Evolutionary conservation across 2,797 vertebrate species (phyloP), one percentile per base, ranked within the genome.

Genomic region (Oreochromis mossambicus): DNA sequence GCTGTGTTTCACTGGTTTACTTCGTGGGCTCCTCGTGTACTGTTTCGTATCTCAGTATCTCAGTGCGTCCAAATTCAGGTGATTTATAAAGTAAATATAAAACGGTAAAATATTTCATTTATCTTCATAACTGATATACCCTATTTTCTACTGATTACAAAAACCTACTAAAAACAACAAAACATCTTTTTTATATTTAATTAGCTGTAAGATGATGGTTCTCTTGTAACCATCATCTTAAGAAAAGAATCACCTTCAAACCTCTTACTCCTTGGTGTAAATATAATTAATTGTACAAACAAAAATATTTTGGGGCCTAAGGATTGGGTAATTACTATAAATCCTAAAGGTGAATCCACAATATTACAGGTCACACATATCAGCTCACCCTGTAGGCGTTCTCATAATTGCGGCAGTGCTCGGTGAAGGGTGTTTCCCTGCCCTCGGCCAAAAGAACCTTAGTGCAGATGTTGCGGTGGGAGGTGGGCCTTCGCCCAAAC

Each of bases 391-490:
- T 94, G 94, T 98, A 99, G 87, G 93, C 94, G 85, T 96, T 97
- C 95, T 99, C 98, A 0, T 97, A 98, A 91, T 90, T 97, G 81
- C 96, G 96, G 90, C 98, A 98, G 95, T 98, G 98, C 87, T 97
- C 96, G 0, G 95, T 94, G 32, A 99, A 99, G 5, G 98, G 97
- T 0, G 97, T 97, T 24, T 97, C 97, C 2, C 78, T 90, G 0
- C 97, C 97, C 86, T 98, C 97, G 0, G 97, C 97, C 95, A 98
- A 95, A 75, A 99, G 96, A 79, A 98, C 97, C 87, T 98, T 98
- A 82, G 98, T 98, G 96, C 97, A 97, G 94, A 98, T 97, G 95
- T 97, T 97, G 56, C 97, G 96, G 88, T 97, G 97, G 82, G 95
- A 95, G 0, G 96, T 96, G 2, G 97, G 96, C 92, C 97, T 97